Percentiles rank a stretch among this genome's conserved stretches.
These are phyloP conservation scores for Bergia sp. DNA, from an alignment of 92 coral and sea anemone species.

Conservation along the genomic window DNA sequence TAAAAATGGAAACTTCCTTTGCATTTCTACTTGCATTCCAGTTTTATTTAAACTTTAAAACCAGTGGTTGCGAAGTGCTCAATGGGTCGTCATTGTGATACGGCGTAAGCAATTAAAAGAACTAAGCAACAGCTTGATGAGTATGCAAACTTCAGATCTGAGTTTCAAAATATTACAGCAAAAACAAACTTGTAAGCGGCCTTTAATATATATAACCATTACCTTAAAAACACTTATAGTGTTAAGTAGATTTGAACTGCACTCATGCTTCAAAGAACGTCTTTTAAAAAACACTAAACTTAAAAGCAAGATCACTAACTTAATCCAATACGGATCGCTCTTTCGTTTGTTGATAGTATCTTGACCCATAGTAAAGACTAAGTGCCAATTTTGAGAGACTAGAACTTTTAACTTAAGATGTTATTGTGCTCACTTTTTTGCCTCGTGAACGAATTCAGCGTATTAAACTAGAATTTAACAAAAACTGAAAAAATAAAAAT, in stretches of 20 bases:
- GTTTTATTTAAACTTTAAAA: background rate
- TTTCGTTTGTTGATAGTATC: background rate
- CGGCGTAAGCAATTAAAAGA: background rate
- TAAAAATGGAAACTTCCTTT: background rate
- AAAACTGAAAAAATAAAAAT: too few relatives aligned
- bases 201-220: too few relatives aligned
- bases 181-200: background rate
- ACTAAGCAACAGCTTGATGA: background rate
- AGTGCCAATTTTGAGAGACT: background rate
- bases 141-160: background rate
- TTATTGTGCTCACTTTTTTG: too few relatives aligned
- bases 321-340: background rate
- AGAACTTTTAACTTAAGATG: too few relatives aligned
- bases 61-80: background rate
- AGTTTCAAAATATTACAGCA: background rate
- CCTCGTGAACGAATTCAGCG: too few relatives aligned
- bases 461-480: too few relatives aligned
- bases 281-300: background rate
- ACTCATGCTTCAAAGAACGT: too few relatives aligned
- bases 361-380: too few relatives aligned
- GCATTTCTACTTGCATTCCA: background rate
- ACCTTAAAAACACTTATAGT: background rate
- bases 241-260: background rate
- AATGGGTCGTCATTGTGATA: background rate
- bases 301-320: background rate